Conservation (phyloP, 53 echinoderm and acorn worm species). For the Zoroaster sp. region DNA sequence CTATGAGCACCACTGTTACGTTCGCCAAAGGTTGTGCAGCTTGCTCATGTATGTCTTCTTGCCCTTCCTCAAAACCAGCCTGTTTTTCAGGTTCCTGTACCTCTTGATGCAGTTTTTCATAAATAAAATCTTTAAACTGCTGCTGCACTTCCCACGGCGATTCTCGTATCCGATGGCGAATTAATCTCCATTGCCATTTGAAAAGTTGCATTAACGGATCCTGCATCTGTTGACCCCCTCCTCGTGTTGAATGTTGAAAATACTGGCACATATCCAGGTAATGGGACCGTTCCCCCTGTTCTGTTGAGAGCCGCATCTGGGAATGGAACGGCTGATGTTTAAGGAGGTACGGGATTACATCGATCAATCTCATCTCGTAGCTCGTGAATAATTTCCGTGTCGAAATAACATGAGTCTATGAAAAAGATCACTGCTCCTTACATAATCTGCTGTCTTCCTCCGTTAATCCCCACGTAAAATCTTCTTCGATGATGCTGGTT, state of each 20-base stretch:
- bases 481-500: neutral
- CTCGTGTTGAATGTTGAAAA: neutral
- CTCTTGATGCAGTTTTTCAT: neutral
- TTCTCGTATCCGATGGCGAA: neutral
- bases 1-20: neutral
- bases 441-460: neutral
- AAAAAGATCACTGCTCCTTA: neutral
- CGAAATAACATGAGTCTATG: neutral
- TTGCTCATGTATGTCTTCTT: neutral
- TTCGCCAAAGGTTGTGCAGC: neutral
- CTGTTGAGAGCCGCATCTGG: neutral
- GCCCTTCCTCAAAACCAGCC: neutral
- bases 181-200: neutral
- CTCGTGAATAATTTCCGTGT: neutral
- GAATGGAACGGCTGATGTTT: neutral
- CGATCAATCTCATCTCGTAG: neutral
- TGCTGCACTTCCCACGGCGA: neutral
- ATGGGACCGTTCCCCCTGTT: neutral
- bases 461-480: neutral
- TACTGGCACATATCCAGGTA: neutral
- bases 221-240: neutral
- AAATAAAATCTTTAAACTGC: neutral
- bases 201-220: neutral
- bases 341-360: neutral
- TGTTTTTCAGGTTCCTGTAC: neutral